Percentiles rank a stretch among this genome's conserved stretches.
Evolutionary conservation across 2,888 invertebrate genomes (phyloP).

Genomic region (Agrilus biguttatus): DNA sequence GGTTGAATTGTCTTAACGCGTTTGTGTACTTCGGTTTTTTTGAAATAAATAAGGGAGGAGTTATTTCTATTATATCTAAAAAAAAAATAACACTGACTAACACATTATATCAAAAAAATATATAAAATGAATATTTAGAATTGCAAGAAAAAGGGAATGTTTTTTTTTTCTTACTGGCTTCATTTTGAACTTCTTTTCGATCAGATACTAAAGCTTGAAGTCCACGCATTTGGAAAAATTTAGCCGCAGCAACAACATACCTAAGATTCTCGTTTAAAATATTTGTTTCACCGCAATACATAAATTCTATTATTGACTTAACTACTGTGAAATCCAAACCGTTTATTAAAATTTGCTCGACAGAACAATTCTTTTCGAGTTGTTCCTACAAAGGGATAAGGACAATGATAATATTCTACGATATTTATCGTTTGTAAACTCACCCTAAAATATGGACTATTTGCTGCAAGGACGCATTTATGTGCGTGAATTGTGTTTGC

Average conservation of each 20-base stretch:
- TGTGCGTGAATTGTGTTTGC: constrained; percentile 61
- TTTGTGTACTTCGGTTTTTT: constrained; percentile 29
- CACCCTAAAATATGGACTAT: constrained; percentile 60
- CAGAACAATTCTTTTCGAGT: constrained; percentile 38
- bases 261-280: constrained; percentile 53
- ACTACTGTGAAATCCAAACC: constrained; percentile 58
- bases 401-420: neutral
- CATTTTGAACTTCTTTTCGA: constrained; percentile 16
- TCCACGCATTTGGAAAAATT: constrained; percentile 51
- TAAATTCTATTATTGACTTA: constrained; percentile 58
- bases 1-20: constrained; percentile 16
- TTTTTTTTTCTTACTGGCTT: constrained; percentile 9
- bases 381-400: constrained; percentile 33
- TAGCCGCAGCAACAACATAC: constrained; percentile 53
- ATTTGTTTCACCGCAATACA: constrained; percentile 63
- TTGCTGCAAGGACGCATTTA: constrained; percentile 57
- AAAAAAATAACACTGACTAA: neutral
- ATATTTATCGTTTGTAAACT: constrained; percentile 10
- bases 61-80: constrained; percentile 21
- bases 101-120: neutral
- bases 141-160: too few species aligned
- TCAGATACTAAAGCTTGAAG: constrained; percentile 42
- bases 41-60: constrained; percentile 26
- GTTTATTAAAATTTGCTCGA: constrained; percentile 44
- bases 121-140: neutral